Base-by-base conservation (phyloP, 2,797 vertebrate species). In the Chiroxiphia lanceolata region DNA sequence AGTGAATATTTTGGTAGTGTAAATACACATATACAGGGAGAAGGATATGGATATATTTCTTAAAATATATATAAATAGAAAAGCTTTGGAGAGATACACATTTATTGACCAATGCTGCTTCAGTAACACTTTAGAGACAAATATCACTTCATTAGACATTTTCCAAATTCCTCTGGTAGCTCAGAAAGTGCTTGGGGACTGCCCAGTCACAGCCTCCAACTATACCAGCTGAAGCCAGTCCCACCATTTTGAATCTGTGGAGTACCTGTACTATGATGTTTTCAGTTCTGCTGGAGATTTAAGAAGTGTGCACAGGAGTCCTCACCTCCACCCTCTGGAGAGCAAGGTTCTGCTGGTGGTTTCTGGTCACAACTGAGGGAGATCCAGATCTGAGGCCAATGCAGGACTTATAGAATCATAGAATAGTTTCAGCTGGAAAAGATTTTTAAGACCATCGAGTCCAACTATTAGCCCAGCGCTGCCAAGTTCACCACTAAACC, bases 1-100 rank as follows among this genome's bases (percentile, higher is more conserved):
- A 53, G 56, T 22, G 70, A 94, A 69, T 95, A 80, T 94, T 90
- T 89, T 26, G 71, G 40, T 71, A 56, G 76, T 68, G 53, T 89
- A 89, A 95, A 89, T 67, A 85, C 82, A 68, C 6, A 65, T 19
- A 42, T 16, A 89, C 6, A 51, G 16, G 93, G 65, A 57, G 31
- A 91, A 78, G 3, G 9, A 17, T 69, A 44, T 20, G 77, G 34
- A 47, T 61, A 5, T 16, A 53, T 80, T 87, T 83, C 34, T 38
- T 70, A 51, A 92, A n/a, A 77, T 50, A 53, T 18, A 21, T 69
- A 87, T 38, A 83, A 67, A 89, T 20, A 80, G 15, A 70, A 75
- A 80, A 83, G 13, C 47, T 92, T 69, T 75, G 64, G 65, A 95
- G 72, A 54, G 9, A 48, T 91, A 59, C 63, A 72, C 3, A 45